Conservation (phyloP, 2,113 vertebrate genomes). For the Mustelus asterias region DNA sequence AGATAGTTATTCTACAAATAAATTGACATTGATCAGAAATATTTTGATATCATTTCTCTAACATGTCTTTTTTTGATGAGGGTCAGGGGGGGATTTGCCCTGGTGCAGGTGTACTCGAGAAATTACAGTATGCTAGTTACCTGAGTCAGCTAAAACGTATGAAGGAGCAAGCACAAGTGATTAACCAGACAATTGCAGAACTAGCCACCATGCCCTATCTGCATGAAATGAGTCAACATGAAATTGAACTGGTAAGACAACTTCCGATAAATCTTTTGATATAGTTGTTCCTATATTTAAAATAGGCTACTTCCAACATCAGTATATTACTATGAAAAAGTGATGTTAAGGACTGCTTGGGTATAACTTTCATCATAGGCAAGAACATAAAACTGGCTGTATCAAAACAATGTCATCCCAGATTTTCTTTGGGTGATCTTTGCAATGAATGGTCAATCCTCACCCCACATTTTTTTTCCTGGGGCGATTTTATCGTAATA, state of each 20-base stretch:
- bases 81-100: slow-evolving; percentile 46
- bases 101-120: slow-evolving; percentile 58
- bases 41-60: slow-evolving; percentile 39
- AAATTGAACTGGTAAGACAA: slow-evolving; percentile 49
- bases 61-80: slow-evolving; percentile 29
- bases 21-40: slow-evolving; percentile 39
- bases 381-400: not conserved
- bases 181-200: slow-evolving; percentile 64
- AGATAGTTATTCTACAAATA: not conserved
- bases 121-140: slow-evolving; percentile 57
- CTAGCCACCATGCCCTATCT: slow-evolving; percentile 62
- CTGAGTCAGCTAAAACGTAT: slow-evolving; percentile 52
- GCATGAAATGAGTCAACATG: slow-evolving; percentile 56
- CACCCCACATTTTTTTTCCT: too few relatives aligned
- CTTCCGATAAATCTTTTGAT: not conserved
- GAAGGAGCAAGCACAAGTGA: slow-evolving; percentile 54
- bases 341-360: not conserved
- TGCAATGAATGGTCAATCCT: not conserved
- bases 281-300: not conserved
- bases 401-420: not conserved
- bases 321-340: not conserved
- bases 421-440: not conserved
- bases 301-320: not conserved
- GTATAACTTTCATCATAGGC: not conserved
- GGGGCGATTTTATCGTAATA: too few relatives aligned